A percentile compares a stretch with the other conserved stretches of the same genome.
These are phyloP conservation scores for Dendrocincla fuliginosa DNA, from an alignment of 2,797 vertebrate genomes.

Conservation along the genomic window DNA sequence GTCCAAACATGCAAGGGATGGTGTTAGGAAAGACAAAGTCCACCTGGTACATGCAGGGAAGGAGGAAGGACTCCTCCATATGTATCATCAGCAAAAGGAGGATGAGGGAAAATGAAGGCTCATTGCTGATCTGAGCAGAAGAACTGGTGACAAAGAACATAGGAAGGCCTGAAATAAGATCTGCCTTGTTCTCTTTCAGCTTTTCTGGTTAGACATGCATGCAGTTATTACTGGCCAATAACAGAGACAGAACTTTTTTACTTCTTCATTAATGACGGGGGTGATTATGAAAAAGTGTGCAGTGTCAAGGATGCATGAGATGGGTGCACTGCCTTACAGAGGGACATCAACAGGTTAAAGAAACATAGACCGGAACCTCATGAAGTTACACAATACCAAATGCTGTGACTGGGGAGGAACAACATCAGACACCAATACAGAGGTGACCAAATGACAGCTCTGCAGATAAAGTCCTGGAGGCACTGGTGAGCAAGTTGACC, in stretches of 20 bases:
- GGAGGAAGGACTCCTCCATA: background rate
- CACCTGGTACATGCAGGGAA: background rate
- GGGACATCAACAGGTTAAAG: background rate
- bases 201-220: background rate
- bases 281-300: background rate
- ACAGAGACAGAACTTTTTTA: background rate
- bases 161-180: background rate
- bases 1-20: rapidly evolving
- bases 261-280: background rate
- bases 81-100: background rate
- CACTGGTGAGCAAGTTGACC: background rate
- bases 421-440: background rate
- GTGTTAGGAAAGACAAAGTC: background rate
- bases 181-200: background rate
- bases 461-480: background rate
- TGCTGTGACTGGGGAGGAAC: background rate
- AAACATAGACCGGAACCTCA: rapidly evolving
- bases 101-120: background rate
- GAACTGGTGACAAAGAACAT: background rate
- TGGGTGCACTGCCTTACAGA: background rate
- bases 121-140: background rate
- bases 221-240: background rate
- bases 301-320: background rate
- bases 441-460: background rate
- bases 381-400: background rate